A percentile compares a stretch with the other conserved stretches of the same genome.
Conservation (phyloP, 2,113 vertebrate species). For the Aptenodytes forsteri region DNA sequence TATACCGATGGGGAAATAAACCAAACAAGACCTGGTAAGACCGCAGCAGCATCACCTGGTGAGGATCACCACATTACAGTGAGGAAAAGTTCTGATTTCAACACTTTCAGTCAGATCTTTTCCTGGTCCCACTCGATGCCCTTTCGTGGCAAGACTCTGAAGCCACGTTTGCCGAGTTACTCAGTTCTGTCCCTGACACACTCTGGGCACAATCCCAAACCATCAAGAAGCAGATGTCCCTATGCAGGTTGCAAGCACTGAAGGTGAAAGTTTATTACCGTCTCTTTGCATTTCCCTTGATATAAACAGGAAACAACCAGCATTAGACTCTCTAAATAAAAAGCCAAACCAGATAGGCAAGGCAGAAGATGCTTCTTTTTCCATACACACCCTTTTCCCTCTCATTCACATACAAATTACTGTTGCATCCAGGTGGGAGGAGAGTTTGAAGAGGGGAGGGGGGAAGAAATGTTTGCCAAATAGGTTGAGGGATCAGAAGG, state of each 20-base stretch:
- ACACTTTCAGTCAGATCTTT: neutral
- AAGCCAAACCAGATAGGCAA: conserved; percentile 37
- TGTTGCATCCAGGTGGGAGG: conserved; percentile 55
- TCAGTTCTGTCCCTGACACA: neutral
- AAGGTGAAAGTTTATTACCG: conserved; percentile 56
- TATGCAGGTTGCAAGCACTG: neutral
- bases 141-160: neutral
- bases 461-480: conserved; percentile 29
- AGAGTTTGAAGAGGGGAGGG: conserved; percentile 15
- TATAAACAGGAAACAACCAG: conserved; percentile 49
- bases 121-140: neutral
- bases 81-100: neutral
- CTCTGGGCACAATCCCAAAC: neutral
- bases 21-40: neutral
- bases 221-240: neutral
- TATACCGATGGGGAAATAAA: neutral
- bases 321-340: neutral
- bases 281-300: conserved; percentile 21
- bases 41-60: neutral
- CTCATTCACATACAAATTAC: conserved; percentile 63
- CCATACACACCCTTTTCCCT: conserved; percentile 45
- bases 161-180: neutral
- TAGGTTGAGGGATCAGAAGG: conserved; percentile 60
- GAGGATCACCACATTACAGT: neutral
- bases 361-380: conserved; percentile 49